Conservation (phyloP, 2,113 vertebrate species). For the Catharus fuscescens region DNA sequence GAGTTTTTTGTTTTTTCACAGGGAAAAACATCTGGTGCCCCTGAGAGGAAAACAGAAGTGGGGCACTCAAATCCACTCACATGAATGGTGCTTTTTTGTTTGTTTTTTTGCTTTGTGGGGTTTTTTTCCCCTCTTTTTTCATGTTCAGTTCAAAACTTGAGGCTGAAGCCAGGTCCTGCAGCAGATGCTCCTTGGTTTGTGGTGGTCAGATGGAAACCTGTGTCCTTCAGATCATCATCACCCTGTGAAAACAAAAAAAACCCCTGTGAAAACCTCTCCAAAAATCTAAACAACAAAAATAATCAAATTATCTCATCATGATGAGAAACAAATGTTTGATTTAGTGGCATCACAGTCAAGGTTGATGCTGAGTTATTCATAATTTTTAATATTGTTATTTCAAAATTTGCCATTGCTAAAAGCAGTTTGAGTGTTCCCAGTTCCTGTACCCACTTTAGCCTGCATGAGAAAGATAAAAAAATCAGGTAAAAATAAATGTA, state of each 20-base stretch:
- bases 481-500: not conserved
- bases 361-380: fast-evolving
- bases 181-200: constrained; percentile 95
- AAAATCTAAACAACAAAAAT: not conserved
- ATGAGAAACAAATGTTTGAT: not conserved
- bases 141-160: constrained; percentile 84
- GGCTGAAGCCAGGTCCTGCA: constrained; percentile 94
- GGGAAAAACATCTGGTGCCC: not conserved
- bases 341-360: not conserved
- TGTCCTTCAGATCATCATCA: constrained; percentile 93
- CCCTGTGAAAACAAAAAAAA: constrained; percentile 73
- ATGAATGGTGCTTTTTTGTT: not conserved
- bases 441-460: not conserved
- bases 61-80: constrained; percentile 16
- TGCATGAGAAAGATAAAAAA: not conserved
- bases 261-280: not conserved
- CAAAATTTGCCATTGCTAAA: not conserved
- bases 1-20: not conserved
- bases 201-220: constrained; percentile 94
- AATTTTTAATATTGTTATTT: fast-evolving
- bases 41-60: not conserved
- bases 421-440: not conserved
- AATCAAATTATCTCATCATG: not conserved
- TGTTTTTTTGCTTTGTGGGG: not conserved
- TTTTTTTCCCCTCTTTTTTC: fast-evolving